A percentile compares a stretch with the other conserved stretches of the same genome.
Evolutionary conservation across 2,888 invertebrate species (phyloP).

Genomic region (Eupithecia tripunctaria): DNA sequence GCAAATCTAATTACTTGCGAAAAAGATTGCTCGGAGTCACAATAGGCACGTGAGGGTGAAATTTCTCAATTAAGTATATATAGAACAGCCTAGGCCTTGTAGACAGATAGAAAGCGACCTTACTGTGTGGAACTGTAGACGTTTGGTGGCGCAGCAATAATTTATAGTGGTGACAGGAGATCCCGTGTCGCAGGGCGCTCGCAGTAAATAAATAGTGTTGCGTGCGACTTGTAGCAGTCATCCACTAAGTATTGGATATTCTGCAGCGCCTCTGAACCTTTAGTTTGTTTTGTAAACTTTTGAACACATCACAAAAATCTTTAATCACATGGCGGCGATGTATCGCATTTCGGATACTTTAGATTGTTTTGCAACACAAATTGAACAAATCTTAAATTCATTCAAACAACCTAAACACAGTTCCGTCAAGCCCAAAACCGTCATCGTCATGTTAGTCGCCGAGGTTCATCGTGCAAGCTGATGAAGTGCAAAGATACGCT

Average conservation of each 20-base stretch:
- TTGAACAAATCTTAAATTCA: not conserved
- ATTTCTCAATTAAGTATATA: constrained; percentile 40
- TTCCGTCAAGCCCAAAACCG: constrained; percentile 13
- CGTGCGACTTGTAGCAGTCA: constrained; percentile 55
- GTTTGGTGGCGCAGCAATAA: constrained; percentile 60
- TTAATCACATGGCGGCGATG: not conserved
- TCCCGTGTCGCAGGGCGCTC: constrained; percentile 57
- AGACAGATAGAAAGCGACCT: constrained; percentile 45
- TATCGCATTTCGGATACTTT: not conserved
- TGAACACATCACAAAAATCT: not conserved
- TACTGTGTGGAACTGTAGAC: constrained; percentile 40
- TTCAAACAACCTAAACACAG: not conserved
- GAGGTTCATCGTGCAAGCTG: constrained; percentile 46
- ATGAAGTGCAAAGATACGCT: constrained; percentile 56
- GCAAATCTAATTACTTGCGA: constrained; percentile 62
- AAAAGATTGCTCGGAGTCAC: constrained; percentile 41
- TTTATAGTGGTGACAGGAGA: constrained; percentile 69
- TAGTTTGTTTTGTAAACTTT: constrained; percentile 10
- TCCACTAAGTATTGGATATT: constrained; percentile 65
- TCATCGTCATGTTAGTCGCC: constrained; percentile 36
- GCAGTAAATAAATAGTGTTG: constrained; percentile 70
- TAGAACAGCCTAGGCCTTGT: constrained; percentile 23
- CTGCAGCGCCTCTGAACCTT: constrained; percentile 50
- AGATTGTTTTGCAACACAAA: not conserved
- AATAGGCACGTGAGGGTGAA: constrained; percentile 35